A percentile compares a stretch with the other conserved stretches of the same genome.
Evolutionary conservation across 2,113 vertebrate genomes (phyloP).

Genomic region (Trachemys scripta): DNA sequence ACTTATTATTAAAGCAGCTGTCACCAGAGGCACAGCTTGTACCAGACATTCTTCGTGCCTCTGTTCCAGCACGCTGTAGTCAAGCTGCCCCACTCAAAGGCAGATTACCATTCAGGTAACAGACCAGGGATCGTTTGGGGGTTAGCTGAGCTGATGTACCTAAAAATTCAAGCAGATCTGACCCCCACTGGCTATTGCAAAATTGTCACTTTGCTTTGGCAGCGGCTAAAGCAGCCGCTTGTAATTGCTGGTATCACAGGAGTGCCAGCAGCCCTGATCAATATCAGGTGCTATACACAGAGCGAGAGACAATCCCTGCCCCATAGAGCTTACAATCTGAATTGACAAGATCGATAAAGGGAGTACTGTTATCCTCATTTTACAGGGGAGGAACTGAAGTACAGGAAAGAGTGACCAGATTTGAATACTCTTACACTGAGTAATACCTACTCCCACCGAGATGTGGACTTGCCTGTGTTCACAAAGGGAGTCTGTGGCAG

Average conservation of each 20-base stretch:
- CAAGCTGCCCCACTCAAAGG: not conserved
- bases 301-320: not conserved
- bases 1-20: not conserved
- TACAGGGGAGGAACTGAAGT: accelerated
- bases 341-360: accelerated
- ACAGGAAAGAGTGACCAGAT: accelerated
- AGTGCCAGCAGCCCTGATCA: not conserved
- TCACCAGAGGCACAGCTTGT: not conserved
- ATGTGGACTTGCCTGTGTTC: not conserved
- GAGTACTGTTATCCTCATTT: not conserved
- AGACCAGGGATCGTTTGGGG: not conserved
- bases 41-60: not conserved
- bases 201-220: not conserved
- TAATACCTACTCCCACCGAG: not conserved
- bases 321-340: accelerated
- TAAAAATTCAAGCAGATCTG: not conserved
- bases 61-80: not conserved
- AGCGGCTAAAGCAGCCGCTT: accelerated
- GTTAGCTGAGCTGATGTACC: not conserved
- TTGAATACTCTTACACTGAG: accelerated
- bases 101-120: not conserved
- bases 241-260: accelerated
- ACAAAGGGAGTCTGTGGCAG: not conserved
- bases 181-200: not conserved
- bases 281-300: not conserved